Evolutionary conservation across 1,140 invertebrate species (phyloP).

Genomic region (Aphidius gifuensis): DNA sequence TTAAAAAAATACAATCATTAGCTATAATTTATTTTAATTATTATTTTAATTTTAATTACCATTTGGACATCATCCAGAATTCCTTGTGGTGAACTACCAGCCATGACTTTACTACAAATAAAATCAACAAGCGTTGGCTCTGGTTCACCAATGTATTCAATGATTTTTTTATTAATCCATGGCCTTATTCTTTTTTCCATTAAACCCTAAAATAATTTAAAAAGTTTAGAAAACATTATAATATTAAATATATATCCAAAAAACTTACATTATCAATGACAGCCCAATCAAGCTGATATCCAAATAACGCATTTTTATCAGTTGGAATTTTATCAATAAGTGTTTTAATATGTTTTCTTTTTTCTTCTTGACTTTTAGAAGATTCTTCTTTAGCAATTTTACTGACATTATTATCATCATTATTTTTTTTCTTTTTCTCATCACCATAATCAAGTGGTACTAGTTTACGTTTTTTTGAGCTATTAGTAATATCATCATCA

Average conservation of each 20-base stretch:
- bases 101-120: conserved; percentile 96
- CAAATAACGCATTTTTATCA: conserved; percentile 92
- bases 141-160: conserved; percentile 98
- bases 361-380: conserved; percentile 85
- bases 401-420: conserved; percentile 53
- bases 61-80: conserved; percentile 98
- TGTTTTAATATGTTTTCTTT: conserved; percentile 91
- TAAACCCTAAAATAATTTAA: conserved; percentile 58
- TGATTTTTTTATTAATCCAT: conserved; percentile 99
- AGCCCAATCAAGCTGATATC: conserved; percentile 88
- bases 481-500: conserved; percentile 69
- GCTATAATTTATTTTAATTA: not conserved
- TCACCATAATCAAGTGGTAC: conserved; percentile 76
- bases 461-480: conserved; percentile 76
- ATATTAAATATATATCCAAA: not conserved
- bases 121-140: conserved; percentile 98
- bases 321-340: conserved; percentile 98
- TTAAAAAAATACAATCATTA: conserved; percentile 20
- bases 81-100: conserved; percentile 85
- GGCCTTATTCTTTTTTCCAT: conserved; percentile 97
- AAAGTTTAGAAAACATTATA: not conserved
- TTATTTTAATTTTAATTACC: conserved; percentile 60
- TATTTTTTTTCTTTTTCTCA: conserved; percentile 58
- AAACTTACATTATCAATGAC: conserved; percentile 74
- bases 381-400: conserved; percentile 67